A percentile compares a stretch with the other conserved stretches of the same genome.
phyloP scores from a whole-genome alignment of 2,113 vertebrate genomes.

The Aramus guarauna region DNA sequence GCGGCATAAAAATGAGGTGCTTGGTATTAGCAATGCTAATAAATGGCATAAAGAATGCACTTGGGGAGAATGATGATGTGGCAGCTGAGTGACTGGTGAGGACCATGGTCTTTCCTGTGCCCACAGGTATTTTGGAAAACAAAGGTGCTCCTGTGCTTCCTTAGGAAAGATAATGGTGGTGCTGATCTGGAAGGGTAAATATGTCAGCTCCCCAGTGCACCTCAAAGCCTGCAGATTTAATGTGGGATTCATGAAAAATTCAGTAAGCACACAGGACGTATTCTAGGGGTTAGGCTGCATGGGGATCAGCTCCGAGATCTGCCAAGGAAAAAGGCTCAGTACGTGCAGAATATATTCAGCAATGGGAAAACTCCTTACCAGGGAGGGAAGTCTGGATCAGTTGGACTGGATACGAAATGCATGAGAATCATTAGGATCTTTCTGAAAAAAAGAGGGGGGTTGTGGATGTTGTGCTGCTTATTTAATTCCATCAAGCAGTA shows the following conservation, averaged over 20 bases:
- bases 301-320: not conserved
- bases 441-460: not conserved
- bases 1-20: constrained; percentile 39
- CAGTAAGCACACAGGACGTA: not conserved
- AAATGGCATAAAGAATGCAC: constrained; percentile 35
- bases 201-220: constrained; percentile 24
- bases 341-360: not conserved
- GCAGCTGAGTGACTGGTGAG: not conserved
- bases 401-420: not conserved
- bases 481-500: not conserved
- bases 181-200: constrained; percentile 31
- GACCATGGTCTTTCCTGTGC: not conserved
- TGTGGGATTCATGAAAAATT: constrained; percentile 55
- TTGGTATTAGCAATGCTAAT: constrained; percentile 33
- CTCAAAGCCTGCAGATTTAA: constrained; percentile 43
- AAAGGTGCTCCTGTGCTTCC: constrained; percentile 17
- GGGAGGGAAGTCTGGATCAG: not conserved
- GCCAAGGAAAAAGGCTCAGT: not conserved
- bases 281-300: not conserved
- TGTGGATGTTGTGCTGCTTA: not conserved
- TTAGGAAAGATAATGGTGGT: not conserved
- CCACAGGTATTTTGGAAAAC: not conserved
- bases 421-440: not conserved
- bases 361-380: not conserved
- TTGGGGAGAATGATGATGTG: constrained; percentile 22